phyloP scores from a whole-genome alignment of 2,888 invertebrate species.

The Teleiodes luculella region DNA sequence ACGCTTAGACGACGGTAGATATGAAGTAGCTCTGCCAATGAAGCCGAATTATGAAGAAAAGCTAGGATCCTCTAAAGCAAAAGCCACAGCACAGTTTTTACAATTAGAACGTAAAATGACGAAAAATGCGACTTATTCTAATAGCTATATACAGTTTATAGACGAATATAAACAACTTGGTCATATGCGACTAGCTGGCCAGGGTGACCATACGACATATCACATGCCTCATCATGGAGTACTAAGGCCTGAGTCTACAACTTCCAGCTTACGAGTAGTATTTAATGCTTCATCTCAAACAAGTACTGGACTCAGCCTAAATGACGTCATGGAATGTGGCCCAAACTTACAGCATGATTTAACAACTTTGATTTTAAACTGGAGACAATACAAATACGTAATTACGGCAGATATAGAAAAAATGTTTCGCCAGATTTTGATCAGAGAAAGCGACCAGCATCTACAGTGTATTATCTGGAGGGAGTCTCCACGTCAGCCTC shows the following conservation, averaged over 20 bases:
- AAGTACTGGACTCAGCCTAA: no score
- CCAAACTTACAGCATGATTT: no score
- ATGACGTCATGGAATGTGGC: no score
- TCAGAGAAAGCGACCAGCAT: not conserved
- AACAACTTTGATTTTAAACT: no score
- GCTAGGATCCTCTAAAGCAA: not conserved
- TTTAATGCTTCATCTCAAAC: no score
- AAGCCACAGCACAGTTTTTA: conserved; percentile 8
- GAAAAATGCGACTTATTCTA: not conserved
- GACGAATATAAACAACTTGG: not conserved
- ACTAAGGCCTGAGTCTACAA: not conserved
- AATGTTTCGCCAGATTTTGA: no score
- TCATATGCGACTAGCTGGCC: not conserved
- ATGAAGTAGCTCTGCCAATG: conserved; percentile 3
- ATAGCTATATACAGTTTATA: conserved; percentile 1
- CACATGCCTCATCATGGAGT: not conserved
- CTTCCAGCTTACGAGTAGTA: no score
- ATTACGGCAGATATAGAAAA: no score
- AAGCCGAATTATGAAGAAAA: conserved; percentile 3
- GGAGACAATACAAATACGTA: no score
- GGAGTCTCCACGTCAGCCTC: not conserved
- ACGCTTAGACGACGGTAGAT: not conserved
- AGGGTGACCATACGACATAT: not conserved
- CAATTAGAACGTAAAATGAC: not conserved
- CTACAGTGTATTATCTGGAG: not conserved